phyloP scores from a whole-genome alignment of 2,797 vertebrate species.

The Tapirus indicus region DNA sequence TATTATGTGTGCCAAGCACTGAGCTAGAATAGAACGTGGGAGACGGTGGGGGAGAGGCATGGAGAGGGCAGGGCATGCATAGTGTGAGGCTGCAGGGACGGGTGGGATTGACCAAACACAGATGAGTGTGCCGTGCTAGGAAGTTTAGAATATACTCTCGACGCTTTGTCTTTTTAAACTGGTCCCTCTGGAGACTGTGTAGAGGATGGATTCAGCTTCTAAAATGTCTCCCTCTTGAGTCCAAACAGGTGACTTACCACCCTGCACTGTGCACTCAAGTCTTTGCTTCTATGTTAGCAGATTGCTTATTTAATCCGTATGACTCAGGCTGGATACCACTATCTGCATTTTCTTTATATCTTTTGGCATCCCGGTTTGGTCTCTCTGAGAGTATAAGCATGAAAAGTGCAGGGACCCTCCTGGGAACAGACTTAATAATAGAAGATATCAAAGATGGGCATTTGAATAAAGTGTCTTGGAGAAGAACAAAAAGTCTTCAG shows the following conservation, averaged over 20 bases:
- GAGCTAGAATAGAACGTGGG: not conserved
- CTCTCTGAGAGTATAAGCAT: not conserved
- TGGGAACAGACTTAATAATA: not conserved
- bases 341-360: not conserved
- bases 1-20: not conserved
- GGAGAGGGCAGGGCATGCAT: accelerated
- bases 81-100: not conserved
- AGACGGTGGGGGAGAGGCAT: accelerated
- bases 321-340: not conserved
- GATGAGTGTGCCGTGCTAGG: not conserved
- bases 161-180: not conserved
- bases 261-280: not conserved
- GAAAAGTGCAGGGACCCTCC: not conserved
- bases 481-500: conserved; percentile 17
- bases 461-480: not conserved
- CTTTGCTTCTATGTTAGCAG: not conserved
- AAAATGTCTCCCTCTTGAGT: not conserved
- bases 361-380: not conserved
- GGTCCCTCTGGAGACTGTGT: not conserved
- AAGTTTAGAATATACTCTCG: not conserved
- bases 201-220: not conserved
- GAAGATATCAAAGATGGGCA: not conserved
- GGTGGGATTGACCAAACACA: not conserved
- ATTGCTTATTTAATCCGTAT: not conserved
- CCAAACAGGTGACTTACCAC: not conserved